Conservation (phyloP, 2,888 invertebrate genomes). For the Conchocele bisecta region DNA sequence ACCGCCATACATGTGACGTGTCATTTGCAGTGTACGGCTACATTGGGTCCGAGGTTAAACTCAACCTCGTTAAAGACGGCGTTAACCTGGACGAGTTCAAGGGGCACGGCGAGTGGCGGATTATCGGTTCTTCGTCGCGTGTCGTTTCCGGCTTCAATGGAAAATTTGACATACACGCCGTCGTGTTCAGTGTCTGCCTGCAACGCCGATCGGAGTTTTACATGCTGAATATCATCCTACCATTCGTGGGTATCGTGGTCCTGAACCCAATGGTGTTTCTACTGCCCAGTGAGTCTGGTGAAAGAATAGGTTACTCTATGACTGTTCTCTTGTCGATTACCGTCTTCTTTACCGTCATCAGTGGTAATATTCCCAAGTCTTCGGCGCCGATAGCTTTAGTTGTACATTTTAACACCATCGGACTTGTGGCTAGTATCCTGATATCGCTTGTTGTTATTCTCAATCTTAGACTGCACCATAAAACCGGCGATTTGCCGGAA, state of each 20-base stretch:
- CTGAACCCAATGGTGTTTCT: conserved; percentile 10
- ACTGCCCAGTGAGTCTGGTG: too few relatives aligned
- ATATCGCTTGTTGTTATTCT: conserved; percentile 15
- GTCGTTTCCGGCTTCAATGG: background rate
- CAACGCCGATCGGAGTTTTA: conserved; percentile 16
- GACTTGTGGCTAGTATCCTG: conserved; percentile 12
- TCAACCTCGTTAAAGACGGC: too few relatives aligned
- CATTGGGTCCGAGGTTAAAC: background rate
- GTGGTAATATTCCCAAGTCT: conserved; percentile 23
- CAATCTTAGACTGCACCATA: conserved; percentile 9
- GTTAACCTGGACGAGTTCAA: background rate
- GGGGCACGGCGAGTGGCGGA: conserved; percentile 11
- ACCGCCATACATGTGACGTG: conserved; percentile 16
- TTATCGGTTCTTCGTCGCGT: too few relatives aligned
- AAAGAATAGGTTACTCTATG: too few relatives aligned
- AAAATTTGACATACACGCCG: background rate
- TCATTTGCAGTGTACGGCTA: conserved; percentile 4
- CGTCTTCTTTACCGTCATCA: conserved; percentile 15
- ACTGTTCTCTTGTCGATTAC: conserved; percentile 19
- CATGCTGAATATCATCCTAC: conserved; percentile 16
- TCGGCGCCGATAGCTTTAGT: conserved; percentile 15
- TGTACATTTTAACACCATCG: conserved; percentile 2
- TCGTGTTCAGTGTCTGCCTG: conserved; percentile 5
- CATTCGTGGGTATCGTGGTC: conserved; percentile 5
- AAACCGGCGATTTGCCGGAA: background rate